Conservation (phyloP, 2,888 invertebrate genomes). For the Pristionchus arcanus region DNA sequence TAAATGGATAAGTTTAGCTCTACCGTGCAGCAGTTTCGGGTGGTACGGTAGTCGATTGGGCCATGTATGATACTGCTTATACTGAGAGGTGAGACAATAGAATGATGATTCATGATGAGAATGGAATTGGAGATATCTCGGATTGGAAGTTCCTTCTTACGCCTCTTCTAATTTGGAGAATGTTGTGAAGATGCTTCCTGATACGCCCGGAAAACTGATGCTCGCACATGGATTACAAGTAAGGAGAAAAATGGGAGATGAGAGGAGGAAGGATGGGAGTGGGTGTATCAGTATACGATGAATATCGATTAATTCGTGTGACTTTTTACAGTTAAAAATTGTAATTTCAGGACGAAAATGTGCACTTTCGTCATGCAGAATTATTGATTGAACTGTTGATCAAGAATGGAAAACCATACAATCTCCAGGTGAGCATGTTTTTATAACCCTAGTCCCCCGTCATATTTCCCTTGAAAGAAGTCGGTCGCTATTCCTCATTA, state of each 20-base stretch:
- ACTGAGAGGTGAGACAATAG: constrained; percentile 87
- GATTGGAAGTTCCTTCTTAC: constrained; percentile 26
- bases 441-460: background rate
- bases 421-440: constrained; percentile 85
- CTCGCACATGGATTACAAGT: constrained; percentile 91
- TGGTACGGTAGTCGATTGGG: constrained; percentile 98
- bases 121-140: constrained; percentile 41
- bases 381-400: constrained; percentile 92
- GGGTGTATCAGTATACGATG: background rate
- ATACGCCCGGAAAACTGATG: constrained; percentile 89
- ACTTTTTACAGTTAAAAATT: no score
- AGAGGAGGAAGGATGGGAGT: no score
- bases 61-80: constrained; percentile 97
- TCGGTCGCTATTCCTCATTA: no score
- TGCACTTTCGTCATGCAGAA: constrained; percentile 97
- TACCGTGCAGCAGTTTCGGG: constrained; percentile 87
- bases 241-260: background rate
- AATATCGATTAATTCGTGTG: no score
- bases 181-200: constrained; percentile 91
- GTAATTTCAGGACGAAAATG: constrained; percentile 89
- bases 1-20: constrained; percentile 79
- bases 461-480: no score
- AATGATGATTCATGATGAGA: background rate
- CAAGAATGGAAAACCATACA: constrained; percentile 95
- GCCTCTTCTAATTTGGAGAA: constrained; percentile 79